Base-by-base conservation (phyloP, 53 echinoderm and acorn worm genomes). In the Zoroaster sp. region DNA sequence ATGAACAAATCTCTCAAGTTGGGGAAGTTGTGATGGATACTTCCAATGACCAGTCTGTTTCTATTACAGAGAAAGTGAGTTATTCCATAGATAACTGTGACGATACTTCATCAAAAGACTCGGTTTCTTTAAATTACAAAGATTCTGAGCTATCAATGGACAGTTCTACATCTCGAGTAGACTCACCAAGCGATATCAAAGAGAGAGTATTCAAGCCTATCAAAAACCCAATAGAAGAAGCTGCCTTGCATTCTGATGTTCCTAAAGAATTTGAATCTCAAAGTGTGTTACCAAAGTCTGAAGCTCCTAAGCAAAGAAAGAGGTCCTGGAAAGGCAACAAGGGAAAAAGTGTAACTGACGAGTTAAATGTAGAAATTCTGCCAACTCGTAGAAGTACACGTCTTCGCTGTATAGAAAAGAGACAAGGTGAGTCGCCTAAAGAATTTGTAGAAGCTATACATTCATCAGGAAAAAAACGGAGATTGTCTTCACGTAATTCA, bases 351-450 rank as follows among this genome's bases (percentile, higher is more conserved):
- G 40, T 41, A 67, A 39, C 31, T 20, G 81, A 81, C 23, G 81
- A 81, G 3, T 25, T 66, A 8, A 81, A 2, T 38, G 67, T 43
- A 14, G 81, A 81, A 41, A 40, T 42, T 2, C 4, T 81, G 67
- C 81, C 81, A 14, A 81, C 81, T 15, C 66, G 81, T 5, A 81
- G 81, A 42, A 81, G 81, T 43, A 66, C 67, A 30, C 81, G 81
- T 36, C 68, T 81, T 41, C 81, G 81, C 35, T 66, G 66, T 25
- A 81, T 81, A 41, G 66, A 43, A 55, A 81, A 21, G 33, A 66
- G 67, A 42, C 40, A 18, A 30, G 66, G 41, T 55, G 81, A 67
- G n/a, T 81, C 81, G 8, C 81, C 81, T 20, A 81, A 81, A 28
- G 81, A 81, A 2, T 81, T 66, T 14, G 43, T 42, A 67, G 81